These are phyloP conservation scores for Oscheius sp. DNA, from an alignment of 2,888 invertebrate species.

Conservation along the genomic window DNA sequence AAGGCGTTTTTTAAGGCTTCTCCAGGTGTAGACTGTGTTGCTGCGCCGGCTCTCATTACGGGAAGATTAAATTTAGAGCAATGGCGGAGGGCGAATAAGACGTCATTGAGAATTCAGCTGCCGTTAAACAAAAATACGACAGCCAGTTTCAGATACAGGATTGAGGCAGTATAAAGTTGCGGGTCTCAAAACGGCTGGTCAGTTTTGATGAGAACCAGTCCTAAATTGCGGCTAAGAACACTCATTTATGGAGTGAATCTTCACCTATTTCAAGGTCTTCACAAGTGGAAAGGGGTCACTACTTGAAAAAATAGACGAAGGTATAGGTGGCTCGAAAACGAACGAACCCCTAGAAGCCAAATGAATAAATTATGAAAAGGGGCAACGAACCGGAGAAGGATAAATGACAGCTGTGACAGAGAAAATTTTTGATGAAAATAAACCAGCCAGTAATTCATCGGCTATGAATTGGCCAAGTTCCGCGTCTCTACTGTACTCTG, in stretches of 20 bases:
- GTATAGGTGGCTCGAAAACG: not conserved
- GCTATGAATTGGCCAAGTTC: not conserved
- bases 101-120: too few species aligned
- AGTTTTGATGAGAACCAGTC: conserved; percentile 3
- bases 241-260: conserved; percentile 23
- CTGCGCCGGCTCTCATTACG: too few species aligned
- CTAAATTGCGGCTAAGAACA: conserved; percentile 29
- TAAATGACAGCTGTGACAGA: conserved; percentile 17
- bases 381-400: conserved; percentile 13
- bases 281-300: not conserved
- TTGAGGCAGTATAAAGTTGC: too few species aligned
- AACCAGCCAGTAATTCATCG: not conserved
- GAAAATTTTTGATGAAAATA: too few species aligned
- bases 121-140: too few species aligned
- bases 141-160: too few species aligned
- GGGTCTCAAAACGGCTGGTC: not conserved
- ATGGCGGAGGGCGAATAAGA: too few species aligned
- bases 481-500: not conserved
- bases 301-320: not conserved
- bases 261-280: conserved; percentile 22
- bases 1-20: too few species aligned
- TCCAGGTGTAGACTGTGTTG: too few species aligned
- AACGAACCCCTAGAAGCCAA: not conserved
- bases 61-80: too few species aligned
- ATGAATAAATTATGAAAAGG: conserved; percentile 22